These are phyloP conservation scores for Dromaius novaehollandiae DNA, from an alignment of 2,113 vertebrate species.

Conservation along the genomic window DNA sequence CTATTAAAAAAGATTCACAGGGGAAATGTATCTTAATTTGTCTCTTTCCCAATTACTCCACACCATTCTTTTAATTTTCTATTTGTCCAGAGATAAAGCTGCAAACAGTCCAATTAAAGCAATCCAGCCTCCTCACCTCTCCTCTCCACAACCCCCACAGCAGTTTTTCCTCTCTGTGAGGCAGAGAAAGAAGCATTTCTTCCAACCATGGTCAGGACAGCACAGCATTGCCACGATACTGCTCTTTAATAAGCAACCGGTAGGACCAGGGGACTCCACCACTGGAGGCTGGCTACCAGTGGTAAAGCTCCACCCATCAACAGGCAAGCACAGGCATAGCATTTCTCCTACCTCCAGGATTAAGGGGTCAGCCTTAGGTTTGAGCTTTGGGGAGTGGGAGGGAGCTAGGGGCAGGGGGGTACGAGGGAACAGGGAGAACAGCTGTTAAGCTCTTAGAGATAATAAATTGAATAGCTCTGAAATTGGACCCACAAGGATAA, in stretches of 20 bases:
- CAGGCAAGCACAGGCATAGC: background rate
- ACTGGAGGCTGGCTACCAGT: background rate
- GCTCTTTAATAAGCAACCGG: accelerated
- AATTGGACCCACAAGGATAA: slow-evolving; percentile 75
- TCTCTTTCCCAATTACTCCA: background rate
- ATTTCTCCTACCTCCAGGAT: background rate
- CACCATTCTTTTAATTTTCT: background rate
- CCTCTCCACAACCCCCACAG: background rate
- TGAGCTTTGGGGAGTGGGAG: slow-evolving; percentile 39
- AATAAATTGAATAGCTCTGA: slow-evolving; percentile 74
- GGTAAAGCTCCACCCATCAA: background rate
- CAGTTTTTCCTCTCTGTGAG: background rate
- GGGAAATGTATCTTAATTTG: background rate
- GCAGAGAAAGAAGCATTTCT: background rate
- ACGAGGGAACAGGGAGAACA: slow-evolving; percentile 24
- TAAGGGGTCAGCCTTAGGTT: slow-evolving; percentile 35
- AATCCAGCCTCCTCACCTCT: background rate
- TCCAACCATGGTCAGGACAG: background rate
- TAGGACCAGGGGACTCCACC: background rate
- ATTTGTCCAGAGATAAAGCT: background rate
- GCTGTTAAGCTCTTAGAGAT: slow-evolving; percentile 66
- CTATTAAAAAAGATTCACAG: background rate
- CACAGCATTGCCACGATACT: background rate
- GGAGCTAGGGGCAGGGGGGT: slow-evolving; percentile 23
- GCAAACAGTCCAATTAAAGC: background rate